Conservation (phyloP, 2,797 vertebrate species). For the Gila robusta region DNA sequence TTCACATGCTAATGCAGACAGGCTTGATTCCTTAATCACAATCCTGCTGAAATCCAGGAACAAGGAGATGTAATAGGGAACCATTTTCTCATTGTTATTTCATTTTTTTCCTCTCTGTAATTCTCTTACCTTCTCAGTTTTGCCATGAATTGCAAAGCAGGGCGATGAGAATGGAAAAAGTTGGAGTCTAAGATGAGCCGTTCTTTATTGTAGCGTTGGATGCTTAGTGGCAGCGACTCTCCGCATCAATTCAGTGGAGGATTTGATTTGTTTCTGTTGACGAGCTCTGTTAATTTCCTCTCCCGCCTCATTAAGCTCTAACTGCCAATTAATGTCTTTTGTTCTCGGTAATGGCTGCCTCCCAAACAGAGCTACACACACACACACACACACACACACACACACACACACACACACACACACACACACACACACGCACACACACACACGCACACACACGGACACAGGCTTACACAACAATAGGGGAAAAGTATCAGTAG, state of each 20-base stretch:
- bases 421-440: constrained; percentile 65
- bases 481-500: constrained; percentile 43
- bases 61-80: constrained; percentile 74
- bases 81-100: constrained; percentile 74
- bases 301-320: constrained; percentile 88
- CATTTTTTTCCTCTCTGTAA: constrained; percentile 54
- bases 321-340: constrained; percentile 90
- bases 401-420: constrained; percentile 62
- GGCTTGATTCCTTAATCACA: constrained; percentile 78
- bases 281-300: constrained; percentile 84
- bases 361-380: constrained; percentile 77
- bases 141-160: constrained; percentile 43
- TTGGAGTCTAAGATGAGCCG: constrained; percentile 70
- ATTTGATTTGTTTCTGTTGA: constrained; percentile 86
- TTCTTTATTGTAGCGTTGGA: constrained; percentile 77
- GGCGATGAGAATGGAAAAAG: constrained; percentile 27
- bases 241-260: constrained; percentile 81
- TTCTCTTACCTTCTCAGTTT: constrained; percentile 39
- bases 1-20: constrained; percentile 85
- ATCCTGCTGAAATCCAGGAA: constrained; percentile 77
- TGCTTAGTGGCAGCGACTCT: constrained; percentile 78
- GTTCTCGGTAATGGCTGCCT: constrained; percentile 85
- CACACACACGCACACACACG: constrained; percentile 60
- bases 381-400: constrained; percentile 1
- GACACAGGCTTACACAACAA: constrained; percentile 41